Evolutionary conservation across 2,888 invertebrate genomes (phyloP).

Genomic region (Liopterus haemorrhoidalis): DNA sequence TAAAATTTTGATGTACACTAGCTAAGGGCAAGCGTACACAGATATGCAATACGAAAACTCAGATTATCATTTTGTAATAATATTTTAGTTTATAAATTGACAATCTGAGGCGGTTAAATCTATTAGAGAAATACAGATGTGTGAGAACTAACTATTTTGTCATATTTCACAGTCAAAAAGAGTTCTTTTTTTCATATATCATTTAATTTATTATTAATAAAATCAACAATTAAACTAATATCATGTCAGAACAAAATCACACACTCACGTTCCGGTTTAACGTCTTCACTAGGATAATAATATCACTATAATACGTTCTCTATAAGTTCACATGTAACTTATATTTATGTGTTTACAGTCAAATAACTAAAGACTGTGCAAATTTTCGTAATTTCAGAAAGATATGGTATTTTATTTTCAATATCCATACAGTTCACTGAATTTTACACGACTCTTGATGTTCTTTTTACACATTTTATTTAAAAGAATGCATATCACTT

Average conservation of each 20-base stretch:
- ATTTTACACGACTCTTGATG: constrained; percentile 10
- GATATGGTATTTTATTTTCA: constrained; percentile 15
- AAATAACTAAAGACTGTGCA: constrained; percentile 13
- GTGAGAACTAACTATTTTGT: constrained; percentile 21
- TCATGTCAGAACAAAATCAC: neutral
- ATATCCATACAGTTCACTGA: constrained; percentile 6
- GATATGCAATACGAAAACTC: constrained; percentile 21
- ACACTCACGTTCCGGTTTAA: constrained; percentile 5
- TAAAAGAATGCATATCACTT: constrained; percentile 4
- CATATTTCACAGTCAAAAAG: constrained; percentile 19
- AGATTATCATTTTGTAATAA: constrained; percentile 13
- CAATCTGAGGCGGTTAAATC: constrained; percentile 10
- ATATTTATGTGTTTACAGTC: constrained; percentile 9
- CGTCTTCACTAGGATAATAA: constrained; percentile 15
- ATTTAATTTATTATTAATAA: too few species aligned
- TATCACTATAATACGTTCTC: too few species aligned
- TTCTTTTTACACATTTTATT: neutral
- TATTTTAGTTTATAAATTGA: constrained; percentile 18
- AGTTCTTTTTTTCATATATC: neutral
- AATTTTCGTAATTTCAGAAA: constrained; percentile 12
- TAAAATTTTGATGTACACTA: constrained; percentile 20
- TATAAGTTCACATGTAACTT: constrained; percentile 9
- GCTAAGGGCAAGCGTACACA: constrained; percentile 23
- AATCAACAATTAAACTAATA: too few species aligned
- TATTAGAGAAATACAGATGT: constrained; percentile 21